Evolutionary conservation across 2,888 invertebrate genomes (phyloP), one percentile per base, ranked within the genome.

Genomic region (Mythimna vitellina): DNA sequence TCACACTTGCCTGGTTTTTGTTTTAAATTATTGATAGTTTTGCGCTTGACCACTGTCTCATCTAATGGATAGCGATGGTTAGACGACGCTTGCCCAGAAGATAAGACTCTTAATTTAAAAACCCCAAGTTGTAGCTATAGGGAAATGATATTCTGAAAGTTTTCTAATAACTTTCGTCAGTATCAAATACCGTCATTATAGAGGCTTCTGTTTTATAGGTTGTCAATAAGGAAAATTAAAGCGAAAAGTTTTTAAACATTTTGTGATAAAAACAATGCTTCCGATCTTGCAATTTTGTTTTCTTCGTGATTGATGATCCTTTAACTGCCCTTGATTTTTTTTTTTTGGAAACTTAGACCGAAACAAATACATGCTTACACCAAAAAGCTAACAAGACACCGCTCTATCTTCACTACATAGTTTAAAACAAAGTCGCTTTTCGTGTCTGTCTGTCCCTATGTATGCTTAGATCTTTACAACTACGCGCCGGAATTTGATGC

Each of bases 301-400:
- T 25, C 61, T 20, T 17, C 12, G 32, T 76, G 29, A 73, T 68
- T 29, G 20, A 73, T 68, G 46, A 17, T 35, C 32, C 8, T 9
- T 20, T 17, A 20, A 8, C 29, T 60, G 14, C 0, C 46, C 53
- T 61, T 61, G 12, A 75, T 54, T 53, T 68, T 67, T 58, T 29
- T 35, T 17, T 2, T 10, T 5, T 12, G 8, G 1, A 1, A 60
- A 74, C 42, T 57, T 56, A 51, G 20, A 29, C 29, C 38, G 14
- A 2, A 29, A 35, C 14, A 29, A 25, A 53, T 46, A 20, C 46
- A 20, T 46, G 20, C 20, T 54, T 75, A 53, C 20, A 61, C 5
- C 22, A 20, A 38, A n/a, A 53, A 32, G 25, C n/a, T 42, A 51
- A 56, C 38, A 62, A 76, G 29, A 56, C n/a, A 74, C 57, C 32